These are phyloP conservation scores for Hemibagrus wyckioides DNA, from an alignment of 2,113 vertebrate genomes.

Conservation along the genomic window DNA sequence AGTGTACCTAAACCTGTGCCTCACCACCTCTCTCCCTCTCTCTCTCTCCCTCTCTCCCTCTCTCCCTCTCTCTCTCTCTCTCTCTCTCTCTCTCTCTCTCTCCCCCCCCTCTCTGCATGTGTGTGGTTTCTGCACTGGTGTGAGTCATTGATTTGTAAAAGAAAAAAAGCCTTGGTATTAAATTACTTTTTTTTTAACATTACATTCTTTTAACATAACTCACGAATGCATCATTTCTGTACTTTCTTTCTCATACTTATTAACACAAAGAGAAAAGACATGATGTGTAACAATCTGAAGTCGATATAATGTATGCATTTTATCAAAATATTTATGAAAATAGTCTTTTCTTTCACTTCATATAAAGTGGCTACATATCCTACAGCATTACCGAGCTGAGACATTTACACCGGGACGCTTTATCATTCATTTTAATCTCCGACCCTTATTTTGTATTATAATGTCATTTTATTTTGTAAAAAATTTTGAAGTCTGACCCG, in stretches of 20 bases:
- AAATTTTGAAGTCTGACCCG: conserved; percentile 20
- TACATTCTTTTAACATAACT: no score
- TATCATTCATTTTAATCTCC: background rate
- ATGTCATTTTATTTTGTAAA: background rate
- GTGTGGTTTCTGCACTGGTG: background rate
- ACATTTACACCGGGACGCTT: background rate
- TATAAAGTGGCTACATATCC: background rate
- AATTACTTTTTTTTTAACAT: no score
- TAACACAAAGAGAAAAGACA: background rate
- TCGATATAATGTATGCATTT: background rate
- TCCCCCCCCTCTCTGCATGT: no score
- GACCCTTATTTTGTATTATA: background rate
- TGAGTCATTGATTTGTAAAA: background rate
- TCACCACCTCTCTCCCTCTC: no score
- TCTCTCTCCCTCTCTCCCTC: no score
- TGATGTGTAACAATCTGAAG: no score
- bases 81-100: no score
- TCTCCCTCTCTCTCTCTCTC: no score
- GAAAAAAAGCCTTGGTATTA: no score
- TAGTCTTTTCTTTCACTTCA: no score
- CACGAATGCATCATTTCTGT: background rate
- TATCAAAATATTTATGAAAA: no score
- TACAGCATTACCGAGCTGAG: background rate
- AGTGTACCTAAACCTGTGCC: no score
- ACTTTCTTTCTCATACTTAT: background rate